Conservation (phyloP, 1,140 invertebrate genomes). For the Philotrypesis tridentata region DNA sequence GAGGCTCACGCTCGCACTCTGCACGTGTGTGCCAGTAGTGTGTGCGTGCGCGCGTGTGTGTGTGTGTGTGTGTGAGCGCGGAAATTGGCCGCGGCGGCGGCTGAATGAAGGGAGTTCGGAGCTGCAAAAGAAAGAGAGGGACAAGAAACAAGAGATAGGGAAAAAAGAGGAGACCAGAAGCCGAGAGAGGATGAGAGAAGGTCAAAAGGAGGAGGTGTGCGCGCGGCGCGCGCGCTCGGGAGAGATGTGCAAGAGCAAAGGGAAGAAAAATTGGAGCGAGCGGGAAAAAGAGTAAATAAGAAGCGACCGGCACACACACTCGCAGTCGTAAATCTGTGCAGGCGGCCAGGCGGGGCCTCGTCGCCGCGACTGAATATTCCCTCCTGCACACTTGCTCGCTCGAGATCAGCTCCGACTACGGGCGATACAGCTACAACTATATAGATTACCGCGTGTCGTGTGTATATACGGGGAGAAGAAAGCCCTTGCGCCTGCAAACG, state of each 20-base stretch:
- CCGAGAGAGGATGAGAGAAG: conserved; percentile 11
- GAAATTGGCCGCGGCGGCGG: conserved; percentile 35
- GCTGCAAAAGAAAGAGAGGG: not conserved
- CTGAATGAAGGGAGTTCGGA: conserved; percentile 38
- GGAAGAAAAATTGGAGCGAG: conserved; percentile 53
- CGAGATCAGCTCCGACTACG: no score
- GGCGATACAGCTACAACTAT: no score
- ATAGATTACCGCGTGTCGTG: no score
- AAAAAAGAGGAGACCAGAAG: conserved; percentile 52
- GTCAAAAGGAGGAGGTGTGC: conserved; percentile 13
- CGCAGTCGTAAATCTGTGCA: conserved; percentile 69
- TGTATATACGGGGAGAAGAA: no score
- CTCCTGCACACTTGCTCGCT: conserved; percentile 15
- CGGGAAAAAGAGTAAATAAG: conserved; percentile 57
- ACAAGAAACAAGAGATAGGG: conserved; percentile 6
- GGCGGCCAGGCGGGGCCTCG: conserved; percentile 68
- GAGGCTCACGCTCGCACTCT: not conserved
- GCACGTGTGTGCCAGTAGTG: not conserved
- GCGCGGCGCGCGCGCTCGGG: not conserved
- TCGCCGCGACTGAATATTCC: conserved; percentile 67
- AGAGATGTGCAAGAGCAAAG: conserved; percentile 45
- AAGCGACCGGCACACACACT: conserved; percentile 37
- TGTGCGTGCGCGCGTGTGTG: not conserved
- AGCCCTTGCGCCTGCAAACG: conserved; percentile 55
- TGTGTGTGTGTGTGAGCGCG: not conserved